These are phyloP conservation scores for Bergia sp. DNA, from an alignment of 92 coral and sea anemone genomes.

Conservation along the genomic window DNA sequence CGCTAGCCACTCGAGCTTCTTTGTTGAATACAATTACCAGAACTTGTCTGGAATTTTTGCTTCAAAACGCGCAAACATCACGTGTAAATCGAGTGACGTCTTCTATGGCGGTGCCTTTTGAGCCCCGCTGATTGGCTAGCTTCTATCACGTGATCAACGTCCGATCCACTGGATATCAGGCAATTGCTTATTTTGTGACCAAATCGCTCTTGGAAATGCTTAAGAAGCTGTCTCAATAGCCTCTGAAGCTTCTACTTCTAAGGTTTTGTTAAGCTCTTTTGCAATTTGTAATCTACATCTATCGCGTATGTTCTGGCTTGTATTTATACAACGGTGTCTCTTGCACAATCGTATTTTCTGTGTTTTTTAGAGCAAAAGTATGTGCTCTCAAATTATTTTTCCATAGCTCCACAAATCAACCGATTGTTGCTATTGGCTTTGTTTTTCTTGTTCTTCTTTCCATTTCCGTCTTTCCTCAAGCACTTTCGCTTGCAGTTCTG, in stretches of 20 bases:
- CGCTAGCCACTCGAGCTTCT: too few relatives aligned
- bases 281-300: background rate
- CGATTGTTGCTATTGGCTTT: background rate
- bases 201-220: too few relatives aligned
- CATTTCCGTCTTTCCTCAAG: conserved; percentile 66
- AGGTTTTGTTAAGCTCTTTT: background rate
- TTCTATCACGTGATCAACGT: too few relatives aligned
- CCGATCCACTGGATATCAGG: too few relatives aligned
- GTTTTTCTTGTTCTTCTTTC: conserved; percentile 22
- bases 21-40: too few relatives aligned
- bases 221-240: background rate
- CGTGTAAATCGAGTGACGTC: too few relatives aligned
- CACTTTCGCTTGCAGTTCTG: conserved; percentile 84
- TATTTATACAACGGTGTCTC: background rate
- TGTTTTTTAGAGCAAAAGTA: background rate
- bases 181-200: too few relatives aligned
- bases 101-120: too few relatives aligned
- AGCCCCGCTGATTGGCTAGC: too few relatives aligned
- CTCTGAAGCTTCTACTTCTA: background rate
- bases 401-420: background rate
- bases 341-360: background rate
- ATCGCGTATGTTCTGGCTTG: background rate
- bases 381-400: background rate
- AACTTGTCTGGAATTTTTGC: too few relatives aligned
- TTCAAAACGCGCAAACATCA: too few relatives aligned